These are phyloP conservation scores for Anabacerthia variegaticeps DNA, from an alignment of 2,797 vertebrate genomes.

Conservation along the genomic window DNA sequence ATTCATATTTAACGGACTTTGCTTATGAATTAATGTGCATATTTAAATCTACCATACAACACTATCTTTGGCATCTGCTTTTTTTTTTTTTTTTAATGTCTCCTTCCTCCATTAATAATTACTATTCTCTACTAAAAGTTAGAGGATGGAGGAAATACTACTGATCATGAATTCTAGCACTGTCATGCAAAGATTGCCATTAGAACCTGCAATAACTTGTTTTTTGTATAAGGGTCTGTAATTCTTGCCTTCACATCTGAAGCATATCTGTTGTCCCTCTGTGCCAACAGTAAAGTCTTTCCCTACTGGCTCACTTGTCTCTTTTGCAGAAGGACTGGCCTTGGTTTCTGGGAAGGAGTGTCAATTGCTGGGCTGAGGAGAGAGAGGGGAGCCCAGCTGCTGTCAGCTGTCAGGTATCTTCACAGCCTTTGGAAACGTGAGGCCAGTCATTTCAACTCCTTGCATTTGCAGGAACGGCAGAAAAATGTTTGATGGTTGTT, in stretches of 20 bases:
- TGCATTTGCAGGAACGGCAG: neutral
- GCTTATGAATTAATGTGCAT: conserved; percentile 42
- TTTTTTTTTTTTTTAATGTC: neutral
- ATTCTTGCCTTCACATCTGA: neutral
- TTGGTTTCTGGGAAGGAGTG: neutral
- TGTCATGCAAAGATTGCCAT: conserved; percentile 5
- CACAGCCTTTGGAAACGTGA: neutral
- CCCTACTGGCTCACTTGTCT: neutral
- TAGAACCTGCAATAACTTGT: conserved; percentile 24
- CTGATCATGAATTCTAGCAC: conserved; percentile 34
- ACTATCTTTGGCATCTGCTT: neutral
- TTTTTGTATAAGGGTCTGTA: conserved; percentile 19
- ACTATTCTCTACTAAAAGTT: conserved; percentile 55
- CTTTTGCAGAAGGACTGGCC: neutral
- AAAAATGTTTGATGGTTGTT: neutral
- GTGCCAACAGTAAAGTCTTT: neutral
- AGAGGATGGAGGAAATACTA: conserved; percentile 45
- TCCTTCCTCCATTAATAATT: conserved; percentile 52
- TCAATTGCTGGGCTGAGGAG: neutral
- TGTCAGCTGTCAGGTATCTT: neutral
- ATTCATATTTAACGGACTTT: conserved; percentile 28
- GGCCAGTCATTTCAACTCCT: neutral
- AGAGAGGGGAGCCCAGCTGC: neutral
- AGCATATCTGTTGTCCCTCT: neutral
- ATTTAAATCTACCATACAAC: conserved; percentile 6